phyloP scores from a whole-genome alignment of 2,113 vertebrate genomes.

The Phyllostomus hastatus region DNA sequence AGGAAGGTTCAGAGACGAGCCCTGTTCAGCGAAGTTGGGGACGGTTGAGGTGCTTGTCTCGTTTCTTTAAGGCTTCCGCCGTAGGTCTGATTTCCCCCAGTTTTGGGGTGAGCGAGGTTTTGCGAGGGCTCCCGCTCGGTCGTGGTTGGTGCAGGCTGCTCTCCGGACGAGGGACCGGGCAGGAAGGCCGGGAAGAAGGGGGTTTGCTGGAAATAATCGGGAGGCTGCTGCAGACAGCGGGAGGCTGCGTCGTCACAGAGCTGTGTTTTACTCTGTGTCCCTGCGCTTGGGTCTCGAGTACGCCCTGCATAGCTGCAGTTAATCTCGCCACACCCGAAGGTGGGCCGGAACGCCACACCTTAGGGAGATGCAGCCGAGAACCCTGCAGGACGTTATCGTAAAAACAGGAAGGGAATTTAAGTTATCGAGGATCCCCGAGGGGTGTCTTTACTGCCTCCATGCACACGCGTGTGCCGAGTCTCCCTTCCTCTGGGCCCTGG shows the following conservation, averaged over 20 bases:
- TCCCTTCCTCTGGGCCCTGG: not conserved
- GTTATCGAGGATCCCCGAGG: not conserved
- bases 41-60: not conserved
- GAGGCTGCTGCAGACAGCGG: not conserved
- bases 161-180: not conserved
- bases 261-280: not conserved
- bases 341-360: not conserved
- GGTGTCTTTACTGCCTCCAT: not conserved
- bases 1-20: not conserved
- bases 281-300: not conserved
- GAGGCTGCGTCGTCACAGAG: not conserved
- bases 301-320: not conserved
- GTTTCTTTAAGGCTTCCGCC: not conserved
- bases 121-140: not conserved
- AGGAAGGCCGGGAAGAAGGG: not conserved
- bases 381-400: not conserved
- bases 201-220: not conserved
- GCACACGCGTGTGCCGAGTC: accelerated
- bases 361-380: not conserved
- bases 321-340: not conserved
- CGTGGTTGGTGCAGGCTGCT: not conserved
- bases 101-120: not conserved
- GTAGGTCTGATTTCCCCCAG: not conserved
- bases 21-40: accelerated
- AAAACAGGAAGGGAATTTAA: not conserved